Evolutionary conservation across 2,888 invertebrate species (phyloP).

Genomic region (Drosophila kanekoi): DNA sequence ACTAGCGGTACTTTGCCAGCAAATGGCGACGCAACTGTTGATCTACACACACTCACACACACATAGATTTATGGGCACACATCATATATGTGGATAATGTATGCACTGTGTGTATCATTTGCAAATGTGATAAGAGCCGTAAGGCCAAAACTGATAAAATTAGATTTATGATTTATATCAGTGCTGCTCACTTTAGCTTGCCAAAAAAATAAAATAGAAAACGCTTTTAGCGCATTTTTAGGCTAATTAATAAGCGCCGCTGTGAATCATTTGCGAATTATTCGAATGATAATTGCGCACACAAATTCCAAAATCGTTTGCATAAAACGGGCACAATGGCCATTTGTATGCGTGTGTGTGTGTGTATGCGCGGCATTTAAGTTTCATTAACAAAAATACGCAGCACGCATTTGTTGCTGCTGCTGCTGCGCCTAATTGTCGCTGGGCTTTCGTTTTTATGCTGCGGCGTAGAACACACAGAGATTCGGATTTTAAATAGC

Average conservation of each 20-base stretch:
- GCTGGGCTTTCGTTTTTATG: slow-evolving; percentile 39
- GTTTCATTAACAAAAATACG: slow-evolving; percentile 65
- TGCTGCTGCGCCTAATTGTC: slow-evolving; percentile 42
- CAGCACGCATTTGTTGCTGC: slow-evolving; percentile 21
- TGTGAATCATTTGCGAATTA: slow-evolving; percentile 41
- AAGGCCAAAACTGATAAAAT: slow-evolving; percentile 61
- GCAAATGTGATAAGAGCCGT: slow-evolving; percentile 62
- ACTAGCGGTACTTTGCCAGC: slow-evolving; percentile 13
- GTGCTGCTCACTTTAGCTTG: slow-evolving; percentile 22
- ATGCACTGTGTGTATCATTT: slow-evolving; percentile 59
- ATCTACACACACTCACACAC: background rate
- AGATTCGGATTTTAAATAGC: slow-evolving; percentile 59
- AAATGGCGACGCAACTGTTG: slow-evolving; percentile 59
- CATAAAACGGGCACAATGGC: slow-evolving; percentile 40
- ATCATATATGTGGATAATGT: slow-evolving; percentile 18
- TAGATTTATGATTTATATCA: slow-evolving; percentile 68
- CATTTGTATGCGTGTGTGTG: slow-evolving; percentile 12
- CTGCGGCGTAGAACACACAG: slow-evolving; percentile 29
- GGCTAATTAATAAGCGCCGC: slow-evolving; percentile 9
- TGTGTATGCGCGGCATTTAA: slow-evolving; percentile 29
- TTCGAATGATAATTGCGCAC: slow-evolving; percentile 47
- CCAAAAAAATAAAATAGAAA: slow-evolving; percentile 3
- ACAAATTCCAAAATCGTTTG: slow-evolving; percentile 50
- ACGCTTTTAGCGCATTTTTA: slow-evolving; percentile 27
- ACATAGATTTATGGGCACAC: slow-evolving; percentile 7